Conservation (phyloP, 2,113 vertebrate species). For the Menura novaehollandiae region DNA sequence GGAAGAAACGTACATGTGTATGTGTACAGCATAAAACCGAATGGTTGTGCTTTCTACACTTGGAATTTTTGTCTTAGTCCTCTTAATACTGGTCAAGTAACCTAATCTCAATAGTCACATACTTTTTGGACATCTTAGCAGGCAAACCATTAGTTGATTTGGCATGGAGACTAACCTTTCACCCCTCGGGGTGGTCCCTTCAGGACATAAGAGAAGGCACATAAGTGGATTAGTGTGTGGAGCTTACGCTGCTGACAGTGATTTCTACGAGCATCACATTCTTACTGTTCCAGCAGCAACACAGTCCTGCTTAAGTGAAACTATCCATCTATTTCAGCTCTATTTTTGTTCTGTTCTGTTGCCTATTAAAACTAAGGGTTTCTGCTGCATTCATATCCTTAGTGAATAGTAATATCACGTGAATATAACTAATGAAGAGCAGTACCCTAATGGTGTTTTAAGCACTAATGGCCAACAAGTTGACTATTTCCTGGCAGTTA, state of each 20-base stretch:
- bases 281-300: background rate
- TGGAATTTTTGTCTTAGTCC: background rate
- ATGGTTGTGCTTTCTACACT: background rate
- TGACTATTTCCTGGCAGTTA: conserved; percentile 50
- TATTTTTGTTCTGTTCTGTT: background rate
- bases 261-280: background rate
- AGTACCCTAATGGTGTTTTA: background rate
- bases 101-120: conserved; percentile 20
- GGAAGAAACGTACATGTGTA: background rate
- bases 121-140: conserved; percentile 14
- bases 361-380: background rate
- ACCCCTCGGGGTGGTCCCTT: conserved; percentile 36
- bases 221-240: background rate
- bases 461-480: background rate
- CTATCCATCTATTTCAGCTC: background rate
- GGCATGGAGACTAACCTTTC: conserved; percentile 54
- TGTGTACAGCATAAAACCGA: background rate
- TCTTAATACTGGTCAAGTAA: conserved; percentile 10
- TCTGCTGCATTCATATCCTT: background rate
- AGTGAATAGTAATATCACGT: background rate
- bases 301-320: background rate
- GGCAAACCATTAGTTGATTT: conserved; percentile 25
- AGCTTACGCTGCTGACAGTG: background rate
- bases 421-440: background rate
- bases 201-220: background rate